A percentile compares a stretch with the other conserved stretches of the same genome.
phyloP scores from a whole-genome alignment of 2,888 invertebrate genomes.

The Calameuta filiformis region DNA sequence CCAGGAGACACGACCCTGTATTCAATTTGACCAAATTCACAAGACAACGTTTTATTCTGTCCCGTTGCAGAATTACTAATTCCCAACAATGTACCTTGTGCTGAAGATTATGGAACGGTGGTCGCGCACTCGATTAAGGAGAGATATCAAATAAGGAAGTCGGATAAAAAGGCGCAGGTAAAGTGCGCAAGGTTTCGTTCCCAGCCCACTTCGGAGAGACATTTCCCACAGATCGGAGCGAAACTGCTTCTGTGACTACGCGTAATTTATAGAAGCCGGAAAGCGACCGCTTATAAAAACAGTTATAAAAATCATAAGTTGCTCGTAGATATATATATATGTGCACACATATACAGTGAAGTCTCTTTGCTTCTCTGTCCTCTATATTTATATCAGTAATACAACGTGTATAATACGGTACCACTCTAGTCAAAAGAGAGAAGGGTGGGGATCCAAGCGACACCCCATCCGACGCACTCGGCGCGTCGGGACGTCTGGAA shows the following conservation, averaged over 20 bases:
- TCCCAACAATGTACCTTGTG: background rate
- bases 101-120: background rate
- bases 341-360: constrained; percentile 2
- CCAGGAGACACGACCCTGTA: background rate
- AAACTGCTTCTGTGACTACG: constrained; percentile 37
- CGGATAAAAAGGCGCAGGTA: constrained; percentile 42
- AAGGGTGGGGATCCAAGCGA: constrained; percentile 11
- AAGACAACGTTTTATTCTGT: background rate
- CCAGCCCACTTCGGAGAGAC: constrained; percentile 46
- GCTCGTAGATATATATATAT: background rate
- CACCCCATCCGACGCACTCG: constrained; percentile 9
- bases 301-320: constrained; percentile 56
- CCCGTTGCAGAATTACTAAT: background rate
- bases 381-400: background rate
- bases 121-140: constrained; percentile 28
- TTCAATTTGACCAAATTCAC: background rate
- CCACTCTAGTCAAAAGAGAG: constrained; percentile 8
- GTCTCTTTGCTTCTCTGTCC: background rate
- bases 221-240: constrained; percentile 61
- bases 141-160: constrained; percentile 50
- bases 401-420: background rate
- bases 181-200: constrained; percentile 47
- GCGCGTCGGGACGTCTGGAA: constrained; percentile 47
- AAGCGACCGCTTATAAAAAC: constrained; percentile 57
- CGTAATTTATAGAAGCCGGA: constrained; percentile 58